phyloP scores from a whole-genome alignment of 2,888 invertebrate genomes.

The Orthosia gothica region DNA sequence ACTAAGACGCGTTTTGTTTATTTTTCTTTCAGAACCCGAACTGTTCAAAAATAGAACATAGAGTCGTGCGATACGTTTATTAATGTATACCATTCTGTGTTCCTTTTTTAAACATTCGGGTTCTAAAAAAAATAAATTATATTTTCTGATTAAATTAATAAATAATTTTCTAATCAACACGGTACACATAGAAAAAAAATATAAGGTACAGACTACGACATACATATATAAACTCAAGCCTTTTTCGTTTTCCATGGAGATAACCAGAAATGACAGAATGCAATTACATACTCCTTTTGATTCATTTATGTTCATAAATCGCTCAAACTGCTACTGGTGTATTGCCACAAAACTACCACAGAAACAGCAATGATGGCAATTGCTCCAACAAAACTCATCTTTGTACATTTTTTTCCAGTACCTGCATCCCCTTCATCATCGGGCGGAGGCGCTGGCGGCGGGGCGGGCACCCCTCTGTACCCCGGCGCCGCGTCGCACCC shows the following conservation, averaged over 20 bases:
- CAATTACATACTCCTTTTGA: no score
- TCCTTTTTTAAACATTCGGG: neutral
- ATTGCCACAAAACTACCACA: neutral
- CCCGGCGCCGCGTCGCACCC: slow-evolving; percentile 91
- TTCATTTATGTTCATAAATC: no score
- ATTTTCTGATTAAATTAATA: no score
- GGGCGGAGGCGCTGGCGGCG: slow-evolving; percentile 86
- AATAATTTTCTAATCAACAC: no score
- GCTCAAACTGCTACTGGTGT: neutral
- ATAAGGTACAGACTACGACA: no score
- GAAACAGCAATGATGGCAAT: neutral
- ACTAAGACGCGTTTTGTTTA: no score
- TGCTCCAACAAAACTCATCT: slow-evolving; percentile 7
- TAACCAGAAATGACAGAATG: no score
- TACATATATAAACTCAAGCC: no score
- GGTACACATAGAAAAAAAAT: no score
- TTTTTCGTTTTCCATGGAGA: no score
- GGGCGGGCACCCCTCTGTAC: slow-evolving; percentile 87
- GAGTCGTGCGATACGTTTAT: neutral
- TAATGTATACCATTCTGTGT: neutral
- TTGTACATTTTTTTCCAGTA: slow-evolving; percentile 84
- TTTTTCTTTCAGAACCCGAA: no score
- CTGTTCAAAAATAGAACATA: neutral
- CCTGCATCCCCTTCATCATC: slow-evolving; percentile 91
- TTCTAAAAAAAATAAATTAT: no score